Conservation (phyloP, 2,888 invertebrate species). For the Coremacera marginata region DNA sequence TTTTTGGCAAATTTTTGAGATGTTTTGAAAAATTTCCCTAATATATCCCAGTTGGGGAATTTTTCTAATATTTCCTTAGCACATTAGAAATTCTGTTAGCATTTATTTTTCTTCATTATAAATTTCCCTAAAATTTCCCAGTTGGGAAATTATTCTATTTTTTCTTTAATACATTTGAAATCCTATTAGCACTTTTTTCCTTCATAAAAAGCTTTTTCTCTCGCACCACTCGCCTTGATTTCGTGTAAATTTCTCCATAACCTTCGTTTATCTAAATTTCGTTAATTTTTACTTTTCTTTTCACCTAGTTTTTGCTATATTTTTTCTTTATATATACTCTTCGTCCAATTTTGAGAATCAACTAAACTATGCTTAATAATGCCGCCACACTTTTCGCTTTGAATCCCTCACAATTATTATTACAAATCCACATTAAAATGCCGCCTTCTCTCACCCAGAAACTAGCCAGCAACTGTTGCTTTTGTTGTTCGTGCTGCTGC, state of each 20-base stretch:
- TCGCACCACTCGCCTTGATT: no score
- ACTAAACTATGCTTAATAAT: not conserved
- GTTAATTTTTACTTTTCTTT: not conserved
- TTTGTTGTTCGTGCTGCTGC: constrained; percentile 45
- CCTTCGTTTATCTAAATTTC: not conserved
- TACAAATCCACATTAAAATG: constrained; percentile 59
- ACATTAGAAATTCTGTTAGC: no score
- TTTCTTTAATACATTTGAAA: no score
- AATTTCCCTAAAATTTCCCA: no score
- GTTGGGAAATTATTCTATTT: no score
- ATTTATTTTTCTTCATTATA: no score
- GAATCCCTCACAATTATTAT: constrained; percentile 51
- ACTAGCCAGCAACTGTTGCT: constrained; percentile 35
- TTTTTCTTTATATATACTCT: not conserved
- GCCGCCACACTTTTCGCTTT: not conserved
- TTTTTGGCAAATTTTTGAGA: not conserved
- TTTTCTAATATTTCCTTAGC: not conserved
- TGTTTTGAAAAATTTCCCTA: not conserved
- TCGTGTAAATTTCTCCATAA: no score
- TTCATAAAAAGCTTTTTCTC: no score
- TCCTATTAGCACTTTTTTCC: no score
- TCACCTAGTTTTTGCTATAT: not conserved
- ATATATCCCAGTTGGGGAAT: not conserved
- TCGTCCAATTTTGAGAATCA: constrained; percentile 8
- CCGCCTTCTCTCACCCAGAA: constrained; percentile 40